Percentiles rank a stretch among this genome's conserved stretches.
These are phyloP conservation scores for Pseudopleuronectes americanus DNA, from an alignment of 2,797 vertebrate genomes.

Conservation along the genomic window DNA sequence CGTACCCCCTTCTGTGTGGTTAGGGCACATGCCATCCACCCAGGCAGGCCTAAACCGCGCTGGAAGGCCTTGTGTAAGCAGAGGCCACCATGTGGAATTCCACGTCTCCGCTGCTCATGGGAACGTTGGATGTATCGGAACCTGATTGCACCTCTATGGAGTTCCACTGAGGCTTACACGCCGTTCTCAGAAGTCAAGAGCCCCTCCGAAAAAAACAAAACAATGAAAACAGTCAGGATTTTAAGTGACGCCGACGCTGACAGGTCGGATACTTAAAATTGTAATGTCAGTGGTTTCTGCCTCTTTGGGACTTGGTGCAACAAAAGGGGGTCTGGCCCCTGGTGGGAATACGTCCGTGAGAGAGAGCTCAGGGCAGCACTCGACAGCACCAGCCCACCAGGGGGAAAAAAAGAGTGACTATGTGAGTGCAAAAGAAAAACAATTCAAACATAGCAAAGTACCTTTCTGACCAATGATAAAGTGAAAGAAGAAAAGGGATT, in stretches of 20 bases:
- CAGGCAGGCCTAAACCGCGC: constrained; percentile 77
- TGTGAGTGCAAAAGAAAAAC: constrained; percentile 67
- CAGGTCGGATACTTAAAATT: constrained; percentile 67
- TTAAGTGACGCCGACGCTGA: constrained; percentile 56
- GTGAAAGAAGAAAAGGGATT: constrained; percentile 22
- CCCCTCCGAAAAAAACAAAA: constrained; percentile 61
- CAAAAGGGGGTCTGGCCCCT: constrained; percentile 37
- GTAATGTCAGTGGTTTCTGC: constrained; percentile 60
- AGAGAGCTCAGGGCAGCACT: constrained; percentile 58
- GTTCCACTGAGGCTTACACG: constrained; percentile 60
- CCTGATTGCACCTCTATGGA: constrained; percentile 68
- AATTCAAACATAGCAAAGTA: constrained; percentile 31
- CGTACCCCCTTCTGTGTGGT: constrained; percentile 75
- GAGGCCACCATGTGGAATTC: constrained; percentile 79
- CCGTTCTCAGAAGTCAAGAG: constrained; percentile 63
- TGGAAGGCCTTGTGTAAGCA: constrained; percentile 81
- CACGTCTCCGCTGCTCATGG: constrained; percentile 75
- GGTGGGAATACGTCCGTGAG: constrained; percentile 29
- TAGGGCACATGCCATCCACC: constrained; percentile 78
- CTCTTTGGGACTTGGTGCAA: constrained; percentile 55
- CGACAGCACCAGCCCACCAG: constrained; percentile 48
- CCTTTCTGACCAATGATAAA: constrained; percentile 38
- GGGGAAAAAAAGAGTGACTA: constrained; percentile 46
- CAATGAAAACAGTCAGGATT: constrained; percentile 54
- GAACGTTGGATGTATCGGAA: constrained; percentile 74